A percentile compares a stretch with the other conserved stretches of the same genome.
phyloP scores from a whole-genome alignment of 2,888 invertebrate genomes.

The Ichneumoninae sp. region DNA sequence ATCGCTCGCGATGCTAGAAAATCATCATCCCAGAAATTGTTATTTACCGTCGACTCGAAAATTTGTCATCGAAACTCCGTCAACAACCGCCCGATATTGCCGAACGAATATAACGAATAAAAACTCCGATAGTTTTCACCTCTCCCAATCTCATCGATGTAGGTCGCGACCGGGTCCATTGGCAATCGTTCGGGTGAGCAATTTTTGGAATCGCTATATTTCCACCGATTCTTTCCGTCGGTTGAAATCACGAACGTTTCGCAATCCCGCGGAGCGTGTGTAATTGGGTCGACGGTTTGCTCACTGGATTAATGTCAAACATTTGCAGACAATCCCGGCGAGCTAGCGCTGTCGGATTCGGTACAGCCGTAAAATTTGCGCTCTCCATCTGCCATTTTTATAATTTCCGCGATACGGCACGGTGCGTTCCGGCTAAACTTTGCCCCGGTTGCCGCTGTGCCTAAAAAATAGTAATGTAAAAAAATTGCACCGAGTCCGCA shows the following conservation, averaged over 20 bases:
- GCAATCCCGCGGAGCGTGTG: slow-evolving; percentile 25
- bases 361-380: background rate
- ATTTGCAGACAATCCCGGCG: slow-evolving; percentile 65
- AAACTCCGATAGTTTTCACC: slow-evolving; percentile 10
- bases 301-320: slow-evolving; percentile 67
- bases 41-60: background rate
- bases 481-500: background rate
- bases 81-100: slow-evolving; percentile 7
- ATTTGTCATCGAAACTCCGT: background rate
- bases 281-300: slow-evolving; percentile 63
- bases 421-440: background rate
- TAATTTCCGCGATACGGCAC: background rate
- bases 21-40: background rate
- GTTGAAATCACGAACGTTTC: background rate
- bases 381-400: background rate
- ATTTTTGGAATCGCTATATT: slow-evolving; percentile 13
- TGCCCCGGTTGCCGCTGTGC: background rate
- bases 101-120: background rate
- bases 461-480: background rate
- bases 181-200: slow-evolving; percentile 35
- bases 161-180: slow-evolving; percentile 4
- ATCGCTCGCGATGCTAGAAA: background rate
- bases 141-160: background rate
- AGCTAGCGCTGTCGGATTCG: background rate
- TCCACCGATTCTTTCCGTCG: background rate